Conservation (phyloP, 2,113 vertebrate species). For the Sciurus niger region DNA sequence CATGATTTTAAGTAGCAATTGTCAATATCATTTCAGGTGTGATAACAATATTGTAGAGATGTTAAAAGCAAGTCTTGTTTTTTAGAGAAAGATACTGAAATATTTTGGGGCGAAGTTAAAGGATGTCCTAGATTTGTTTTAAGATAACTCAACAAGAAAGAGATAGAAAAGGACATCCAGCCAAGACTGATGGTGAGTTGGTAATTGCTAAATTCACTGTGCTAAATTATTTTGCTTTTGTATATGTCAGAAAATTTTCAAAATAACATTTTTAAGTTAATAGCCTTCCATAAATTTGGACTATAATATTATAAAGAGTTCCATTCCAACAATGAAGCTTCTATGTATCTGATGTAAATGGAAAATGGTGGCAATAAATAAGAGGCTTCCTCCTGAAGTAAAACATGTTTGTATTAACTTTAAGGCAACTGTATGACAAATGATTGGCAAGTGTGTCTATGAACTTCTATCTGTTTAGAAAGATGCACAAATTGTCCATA, state of each 20-base stretch:
- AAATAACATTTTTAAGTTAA: background rate
- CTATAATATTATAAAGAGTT: conserved; percentile 24
- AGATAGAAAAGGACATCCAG: background rate
- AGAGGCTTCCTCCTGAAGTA: background rate
- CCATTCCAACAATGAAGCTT: background rate
- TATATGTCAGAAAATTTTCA: conserved; percentile 1
- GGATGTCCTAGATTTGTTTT: background rate
- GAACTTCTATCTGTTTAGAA: conserved; percentile 49
- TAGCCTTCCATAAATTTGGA: background rate
- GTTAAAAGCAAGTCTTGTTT: background rate
- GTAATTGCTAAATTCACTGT: background rate
- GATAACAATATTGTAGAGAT: background rate
- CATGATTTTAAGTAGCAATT: conserved; percentile 36
- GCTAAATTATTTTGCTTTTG: background rate
- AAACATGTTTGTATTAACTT: conserved; percentile 1
- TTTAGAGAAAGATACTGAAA: background rate
- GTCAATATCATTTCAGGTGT: background rate
- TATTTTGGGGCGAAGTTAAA: conserved; percentile 2
- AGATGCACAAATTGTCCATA: conserved; percentile 48
- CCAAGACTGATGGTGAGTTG: background rate
- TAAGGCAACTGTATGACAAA: conserved; percentile 21
- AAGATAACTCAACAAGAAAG: background rate
- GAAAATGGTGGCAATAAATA: background rate
- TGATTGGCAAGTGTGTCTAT: background rate
- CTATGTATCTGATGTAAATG: background rate